These are phyloP conservation scores for Bombus sylvicola DNA, from an alignment of 1,140 invertebrate genomes.

Conservation along the genomic window DNA sequence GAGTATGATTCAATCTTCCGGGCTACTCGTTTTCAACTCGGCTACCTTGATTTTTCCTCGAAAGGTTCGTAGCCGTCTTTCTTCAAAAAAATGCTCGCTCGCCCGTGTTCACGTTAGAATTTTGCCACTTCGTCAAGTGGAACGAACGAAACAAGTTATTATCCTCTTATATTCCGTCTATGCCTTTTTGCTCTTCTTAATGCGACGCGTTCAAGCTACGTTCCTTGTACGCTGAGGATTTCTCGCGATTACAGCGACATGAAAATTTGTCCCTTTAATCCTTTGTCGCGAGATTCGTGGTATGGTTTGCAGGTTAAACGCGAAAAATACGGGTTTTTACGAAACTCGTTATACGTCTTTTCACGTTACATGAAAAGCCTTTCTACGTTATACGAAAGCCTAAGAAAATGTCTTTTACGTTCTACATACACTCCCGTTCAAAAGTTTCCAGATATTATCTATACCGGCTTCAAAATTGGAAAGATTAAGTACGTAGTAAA, in stretches of 20 bases:
- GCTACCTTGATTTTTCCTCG: constrained; percentile 30
- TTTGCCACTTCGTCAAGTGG: constrained; percentile 44
- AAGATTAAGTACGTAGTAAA: too few relatives aligned
- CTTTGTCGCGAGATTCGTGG: background rate
- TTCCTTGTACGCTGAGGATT: background rate
- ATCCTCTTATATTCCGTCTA: constrained; percentile 14
- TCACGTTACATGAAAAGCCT: too few relatives aligned
- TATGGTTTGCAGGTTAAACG: background rate
- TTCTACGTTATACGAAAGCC: too few relatives aligned
- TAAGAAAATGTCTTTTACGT: too few relatives aligned
- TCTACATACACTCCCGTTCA: too few relatives aligned
- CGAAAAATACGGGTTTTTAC: background rate
- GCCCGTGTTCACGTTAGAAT: background rate
- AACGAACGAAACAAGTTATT: constrained; percentile 44
- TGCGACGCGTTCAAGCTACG: too few relatives aligned
- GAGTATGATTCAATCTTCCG: constrained; percentile 45
- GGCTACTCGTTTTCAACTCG: constrained; percentile 35
- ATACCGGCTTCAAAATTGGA: too few relatives aligned
- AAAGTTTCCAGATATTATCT: too few relatives aligned
- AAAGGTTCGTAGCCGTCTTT: background rate
- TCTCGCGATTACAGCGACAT: background rate
- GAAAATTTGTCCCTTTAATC: background rate
- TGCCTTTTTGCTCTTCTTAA: background rate
- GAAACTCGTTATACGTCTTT: too few relatives aligned
- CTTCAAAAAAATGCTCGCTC: constrained; percentile 12